phyloP scores from a whole-genome alignment of 2,797 vertebrate genomes.

The Nasua narica region DNA sequence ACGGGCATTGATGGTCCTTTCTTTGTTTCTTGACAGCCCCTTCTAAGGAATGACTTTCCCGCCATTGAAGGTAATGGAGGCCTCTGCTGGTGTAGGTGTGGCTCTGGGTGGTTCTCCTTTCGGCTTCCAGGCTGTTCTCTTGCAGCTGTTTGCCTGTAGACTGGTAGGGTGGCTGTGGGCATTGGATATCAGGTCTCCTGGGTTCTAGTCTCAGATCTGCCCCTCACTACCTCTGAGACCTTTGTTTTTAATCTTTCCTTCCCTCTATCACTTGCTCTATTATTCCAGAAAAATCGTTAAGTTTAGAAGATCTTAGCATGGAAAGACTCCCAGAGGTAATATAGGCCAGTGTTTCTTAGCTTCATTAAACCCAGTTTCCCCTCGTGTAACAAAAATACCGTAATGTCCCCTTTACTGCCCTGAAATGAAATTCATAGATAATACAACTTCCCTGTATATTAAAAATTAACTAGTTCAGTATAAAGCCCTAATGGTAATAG shows the following conservation, averaged over 20 bases:
- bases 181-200: neutral
- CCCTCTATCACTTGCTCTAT: neutral
- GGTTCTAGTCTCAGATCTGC: neutral
- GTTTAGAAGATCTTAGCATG: neutral
- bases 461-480: neutral
- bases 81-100: neutral
- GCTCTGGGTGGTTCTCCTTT: neutral
- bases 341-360: neutral
- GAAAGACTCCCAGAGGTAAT: neutral
- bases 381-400: neutral
- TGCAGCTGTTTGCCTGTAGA: neutral
- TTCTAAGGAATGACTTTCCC: slow-evolving; percentile 84
- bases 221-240: neutral
- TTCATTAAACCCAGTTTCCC: neutral
- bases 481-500: neutral
- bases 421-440: neutral
- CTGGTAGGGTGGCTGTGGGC: too few relatives aligned
- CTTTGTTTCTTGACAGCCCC: slow-evolving; percentile 83
- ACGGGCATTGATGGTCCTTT: neutral
- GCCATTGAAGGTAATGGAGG: slow-evolving; percentile 90
- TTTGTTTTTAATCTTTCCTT: neutral
- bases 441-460: neutral
- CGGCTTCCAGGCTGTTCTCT: neutral
- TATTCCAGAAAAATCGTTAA: neutral
- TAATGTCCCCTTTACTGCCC: neutral